Base-by-base conservation (phyloP, 2,797 vertebrate genomes). In the Poeciliopsis paucimaculata region DNA sequence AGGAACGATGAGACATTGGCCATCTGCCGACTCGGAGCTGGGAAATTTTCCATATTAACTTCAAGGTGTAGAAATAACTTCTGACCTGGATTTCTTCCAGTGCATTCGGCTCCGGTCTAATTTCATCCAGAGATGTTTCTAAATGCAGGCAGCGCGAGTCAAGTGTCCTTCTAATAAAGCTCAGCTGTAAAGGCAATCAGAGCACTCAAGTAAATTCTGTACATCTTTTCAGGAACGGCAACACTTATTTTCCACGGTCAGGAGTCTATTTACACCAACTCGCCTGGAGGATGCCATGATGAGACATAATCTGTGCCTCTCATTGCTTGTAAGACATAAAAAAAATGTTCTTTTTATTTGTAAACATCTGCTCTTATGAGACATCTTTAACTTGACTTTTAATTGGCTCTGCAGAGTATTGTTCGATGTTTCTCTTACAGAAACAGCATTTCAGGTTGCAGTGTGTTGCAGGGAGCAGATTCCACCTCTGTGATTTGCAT, bases 31-130 rank as follows among this genome's bases (percentile, higher is more conserved):
- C 88, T 70, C 74, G n/a, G 79, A 81, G 71, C 57, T 66, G 85
- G 64, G 82, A 84, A 34, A 60, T 87, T 92, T 91, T 90, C 89
- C 89, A 78, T 51, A 82, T 79, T 75, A 78, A 84, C 64, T 84
- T 87, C 31, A 82, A 87, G 57, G 72, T 82, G 82, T 84, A 78
- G 84, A 90, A 91, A 91, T 87, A 87, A 89, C 79, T 76, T 15
- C 55, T 89, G 89, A 83, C 90, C 85, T 90, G 83, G 85, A 92
- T 93, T 89, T 90, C 62, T 75, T 57, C 70, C 72, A 39, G 55
- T 71, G 82, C 71, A 23, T 79, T 70, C 79, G 31, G 51, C 81
- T 23, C 13, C 73, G 87, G 75, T 92, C 86, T 75, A 13, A 89
- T 92, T 86, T 88, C 88, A 77, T 62, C 57, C 75, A 45, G 75